phyloP scores from a whole-genome alignment of 2,888 invertebrate genomes.

The Lasioglossum leucozonium region DNA sequence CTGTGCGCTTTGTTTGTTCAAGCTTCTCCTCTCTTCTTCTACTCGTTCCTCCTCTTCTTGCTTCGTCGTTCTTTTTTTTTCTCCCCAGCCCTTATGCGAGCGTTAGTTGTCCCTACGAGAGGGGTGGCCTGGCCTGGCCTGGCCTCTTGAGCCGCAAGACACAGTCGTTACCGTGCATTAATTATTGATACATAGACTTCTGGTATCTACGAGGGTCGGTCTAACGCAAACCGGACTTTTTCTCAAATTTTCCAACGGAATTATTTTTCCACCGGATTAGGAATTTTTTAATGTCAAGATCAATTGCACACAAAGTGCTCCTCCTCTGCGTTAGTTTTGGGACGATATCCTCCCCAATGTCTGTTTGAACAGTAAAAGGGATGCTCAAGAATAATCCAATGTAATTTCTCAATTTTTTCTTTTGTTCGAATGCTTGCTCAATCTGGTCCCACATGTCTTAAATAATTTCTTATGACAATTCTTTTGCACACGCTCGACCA shows the following conservation, averaged over 20 bases:
- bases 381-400: too few relatives aligned
- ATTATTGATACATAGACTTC: slow-evolving; percentile 67
- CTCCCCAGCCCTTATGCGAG: slow-evolving; percentile 5
- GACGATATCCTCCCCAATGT: too few relatives aligned
- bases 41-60: slow-evolving; percentile 10
- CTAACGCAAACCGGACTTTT: neutral
- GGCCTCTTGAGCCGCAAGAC: slow-evolving; percentile 55
- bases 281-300: too few relatives aligned
- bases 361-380: too few relatives aligned
- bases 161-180: slow-evolving; percentile 70
- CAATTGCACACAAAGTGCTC: too few relatives aligned
- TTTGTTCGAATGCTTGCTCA: too few relatives aligned
- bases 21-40: slow-evolving; percentile 49
- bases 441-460: too few relatives aligned
- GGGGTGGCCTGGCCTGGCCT: slow-evolving; percentile 14
- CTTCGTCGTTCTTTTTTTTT: slow-evolving; percentile 14
- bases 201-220: slow-evolving; percentile 47
- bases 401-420: too few relatives aligned
- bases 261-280: too few relatives aligned
- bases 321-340: too few relatives aligned
- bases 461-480: too few relatives aligned
- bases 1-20: slow-evolving; percentile 72
- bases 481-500: too few relatives aligned
- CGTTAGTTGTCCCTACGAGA: slow-evolving; percentile 38
- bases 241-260: slow-evolving; percentile 32